Conservation (phyloP, 2,888 invertebrate species). For the Lycocerus yunnanus region DNA sequence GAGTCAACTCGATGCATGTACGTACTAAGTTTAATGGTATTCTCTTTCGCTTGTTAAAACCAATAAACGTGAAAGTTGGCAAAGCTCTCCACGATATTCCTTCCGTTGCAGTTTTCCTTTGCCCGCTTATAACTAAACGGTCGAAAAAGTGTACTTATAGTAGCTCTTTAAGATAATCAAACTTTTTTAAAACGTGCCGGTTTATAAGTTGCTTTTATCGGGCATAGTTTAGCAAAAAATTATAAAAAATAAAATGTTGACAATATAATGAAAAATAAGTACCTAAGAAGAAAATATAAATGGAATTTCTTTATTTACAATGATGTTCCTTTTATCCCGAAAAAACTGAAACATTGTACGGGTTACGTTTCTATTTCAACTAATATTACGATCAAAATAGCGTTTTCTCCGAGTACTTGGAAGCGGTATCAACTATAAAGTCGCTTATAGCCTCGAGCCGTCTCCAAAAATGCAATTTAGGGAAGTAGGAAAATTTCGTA, state of each 20-base stretch:
- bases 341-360: constrained; percentile 19
- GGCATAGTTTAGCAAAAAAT: background rate
- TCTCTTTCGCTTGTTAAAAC: constrained; percentile 23
- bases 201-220: constrained; percentile 5
- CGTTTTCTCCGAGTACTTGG: constrained; percentile 35
- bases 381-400: constrained; percentile 43
- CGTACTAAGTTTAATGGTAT: constrained; percentile 11
- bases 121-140: constrained; percentile 22
- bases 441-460: constrained; percentile 41
- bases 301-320: constrained; percentile 5
- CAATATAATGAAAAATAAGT: constrained; percentile 15
- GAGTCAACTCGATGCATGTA: background rate
- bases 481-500: constrained; percentile 30
- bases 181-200: constrained; percentile 11
- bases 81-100: constrained; percentile 31
- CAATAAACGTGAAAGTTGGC: constrained; percentile 36
- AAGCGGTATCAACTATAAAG: constrained; percentile 43
- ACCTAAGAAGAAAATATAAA: constrained; percentile 13
- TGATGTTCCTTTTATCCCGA: constrained; percentile 6
- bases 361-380: constrained; percentile 20
- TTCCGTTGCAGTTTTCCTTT: constrained; percentile 30
- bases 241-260: constrained; percentile 4
- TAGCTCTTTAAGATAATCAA: constrained; percentile 15
- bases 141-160: constrained; percentile 14
- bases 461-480: constrained; percentile 32